Base-by-base conservation (phyloP, 2,797 vertebrate genomes). In the Sebastes minor region DNA sequence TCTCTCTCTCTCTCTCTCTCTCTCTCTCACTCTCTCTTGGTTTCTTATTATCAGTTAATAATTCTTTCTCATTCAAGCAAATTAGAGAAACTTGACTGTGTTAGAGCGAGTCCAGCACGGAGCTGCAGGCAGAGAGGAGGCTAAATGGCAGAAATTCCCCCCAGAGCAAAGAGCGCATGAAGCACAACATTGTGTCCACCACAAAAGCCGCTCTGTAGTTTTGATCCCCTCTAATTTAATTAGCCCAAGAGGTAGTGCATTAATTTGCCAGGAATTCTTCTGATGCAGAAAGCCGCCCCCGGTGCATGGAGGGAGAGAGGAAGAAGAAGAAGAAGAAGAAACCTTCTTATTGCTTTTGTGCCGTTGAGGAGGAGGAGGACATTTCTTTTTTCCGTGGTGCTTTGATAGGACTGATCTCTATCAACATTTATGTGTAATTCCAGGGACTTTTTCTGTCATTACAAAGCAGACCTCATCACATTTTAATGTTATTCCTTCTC, bases 161-260 rank as follows among this genome's bases (percentile, higher is more conserved):
- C 96, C 96, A 95, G 96, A 98, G 97, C 96, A 95, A 91, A 95
- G 91, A 92, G 96, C 94, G 95, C 97, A 97, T 97, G 97, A 98
- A 98, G 97, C 97, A 97, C 96, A 97, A 98, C 97, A 98, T 97
- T 97, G 97, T 97, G 97, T 98, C 97, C 97, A 97, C 97, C 96
- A 98, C 97, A 98, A 98, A 99, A 98, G 97, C 97, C 89, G 95
- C 97, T 98, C 97, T 98, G 97, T 98, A 97, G 96, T 97, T 97
- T 97, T 98, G 97, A 98, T 98, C 98, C 97, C 96, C 96, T 97
- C 96, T 99, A 98, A 99, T 99, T 99, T 97, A 99, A 99, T 99
- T 99, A 99, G 97, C 96, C 98, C 97, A 96, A 99, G 98, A 99
- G 97, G 98, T 99, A 98, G 97, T 94, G 96, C 96, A 97, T 98